Evolutionary conservation across 2,888 invertebrate genomes (phyloP).

Genomic region (Glomeris marginata): DNA sequence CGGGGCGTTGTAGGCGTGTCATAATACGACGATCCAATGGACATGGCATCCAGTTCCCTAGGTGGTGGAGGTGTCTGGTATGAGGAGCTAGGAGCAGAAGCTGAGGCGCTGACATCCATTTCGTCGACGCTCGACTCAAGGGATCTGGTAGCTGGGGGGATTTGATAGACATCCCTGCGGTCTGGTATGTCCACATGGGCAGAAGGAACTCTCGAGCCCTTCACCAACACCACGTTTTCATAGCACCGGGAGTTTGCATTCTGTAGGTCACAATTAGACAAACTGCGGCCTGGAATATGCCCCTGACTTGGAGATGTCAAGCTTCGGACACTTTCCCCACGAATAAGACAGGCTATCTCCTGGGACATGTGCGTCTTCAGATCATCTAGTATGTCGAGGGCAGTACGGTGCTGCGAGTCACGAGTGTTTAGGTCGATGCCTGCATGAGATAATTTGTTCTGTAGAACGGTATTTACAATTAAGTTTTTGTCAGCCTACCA

Average conservation of each 20-base stretch:
- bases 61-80: conserved; percentile 38
- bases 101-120: conserved; percentile 11
- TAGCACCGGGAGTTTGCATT: conserved; percentile 16
- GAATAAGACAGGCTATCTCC: conserved; percentile 60
- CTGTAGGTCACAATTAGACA: conserved; percentile 14
- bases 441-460: conserved; percentile 25
- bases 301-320: background rate
- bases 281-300: conserved; percentile 16
- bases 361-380: conserved; percentile 78
- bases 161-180: conserved; percentile 9
- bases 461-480: background rate
- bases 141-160: conserved; percentile 11
- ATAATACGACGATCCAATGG: conserved; percentile 14
- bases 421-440: conserved; percentile 67
- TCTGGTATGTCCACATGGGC: background rate
- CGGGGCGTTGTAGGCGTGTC: conserved; percentile 10
- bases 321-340: background rate
- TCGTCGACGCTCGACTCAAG: conserved; percentile 13
- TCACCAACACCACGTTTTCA: conserved; percentile 5
- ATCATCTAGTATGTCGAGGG: conserved; percentile 68
- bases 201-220: background rate
- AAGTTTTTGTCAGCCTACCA: conserved; percentile 15
- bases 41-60: conserved; percentile 21
- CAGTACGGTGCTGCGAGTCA: conserved; percentile 66
- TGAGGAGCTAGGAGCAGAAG: conserved; percentile 5